phyloP scores from a whole-genome alignment of 2,797 vertebrate species.

The Uromys caudimaculatus region DNA sequence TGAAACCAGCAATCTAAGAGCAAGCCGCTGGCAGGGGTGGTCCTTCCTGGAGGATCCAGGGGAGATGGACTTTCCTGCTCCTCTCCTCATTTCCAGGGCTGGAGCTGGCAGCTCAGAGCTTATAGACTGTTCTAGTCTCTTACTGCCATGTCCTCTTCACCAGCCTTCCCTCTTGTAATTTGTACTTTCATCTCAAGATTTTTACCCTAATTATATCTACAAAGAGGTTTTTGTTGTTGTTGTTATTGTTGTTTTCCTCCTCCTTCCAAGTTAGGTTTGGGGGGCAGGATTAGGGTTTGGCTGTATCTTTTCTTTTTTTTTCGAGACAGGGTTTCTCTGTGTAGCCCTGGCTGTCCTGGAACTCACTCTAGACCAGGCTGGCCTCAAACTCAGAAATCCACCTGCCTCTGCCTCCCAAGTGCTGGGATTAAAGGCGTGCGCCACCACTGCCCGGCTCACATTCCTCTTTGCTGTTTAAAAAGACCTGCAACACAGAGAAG shows the following conservation, averaged over 20 bases:
- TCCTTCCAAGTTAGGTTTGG: not conserved
- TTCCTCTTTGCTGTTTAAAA: not conserved
- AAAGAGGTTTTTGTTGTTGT: not conserved
- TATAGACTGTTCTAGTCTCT: not conserved
- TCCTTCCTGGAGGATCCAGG: not conserved
- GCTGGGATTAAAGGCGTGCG: too few relatives aligned
- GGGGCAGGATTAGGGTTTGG: not conserved
- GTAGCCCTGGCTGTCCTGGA: too few relatives aligned
- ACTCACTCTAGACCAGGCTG: too few relatives aligned
- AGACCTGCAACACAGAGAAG: not conserved
- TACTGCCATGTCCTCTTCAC: not conserved
- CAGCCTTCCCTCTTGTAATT: not conserved
- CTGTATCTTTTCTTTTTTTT: not conserved
- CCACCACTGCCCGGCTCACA: too few relatives aligned
- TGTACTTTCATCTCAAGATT: not conserved
- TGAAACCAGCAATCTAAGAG: not conserved
- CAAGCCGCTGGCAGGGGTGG: not conserved
- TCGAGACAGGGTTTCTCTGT: too few relatives aligned
- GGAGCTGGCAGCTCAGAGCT: not conserved
- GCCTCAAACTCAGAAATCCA: too few relatives aligned
- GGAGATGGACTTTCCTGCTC: fast-evolving
- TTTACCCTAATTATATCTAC: not conserved
- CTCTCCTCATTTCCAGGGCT: not conserved
- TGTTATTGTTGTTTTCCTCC: not conserved
- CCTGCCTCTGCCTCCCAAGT: too few relatives aligned